Base-by-base conservation (phyloP, 2,888 invertebrate species). In the Tipula lateralis region DNA sequence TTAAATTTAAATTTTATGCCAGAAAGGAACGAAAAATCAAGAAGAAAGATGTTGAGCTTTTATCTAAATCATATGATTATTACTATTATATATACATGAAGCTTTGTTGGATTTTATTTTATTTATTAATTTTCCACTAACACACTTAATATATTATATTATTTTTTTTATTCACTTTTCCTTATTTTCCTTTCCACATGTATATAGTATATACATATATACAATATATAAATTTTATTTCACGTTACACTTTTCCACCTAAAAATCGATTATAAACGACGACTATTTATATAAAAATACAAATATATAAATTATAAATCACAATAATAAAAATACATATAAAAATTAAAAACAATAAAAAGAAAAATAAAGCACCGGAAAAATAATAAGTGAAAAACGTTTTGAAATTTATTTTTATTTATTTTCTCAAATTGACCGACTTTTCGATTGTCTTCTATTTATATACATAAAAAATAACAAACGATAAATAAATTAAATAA, bases 121-220 rank as follows among this genome's bases (percentile, higher is more conserved):
- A 66, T 66, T 44, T 44, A 50, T 50, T 50, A 16, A 50, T 16
- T 50, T 50, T 66, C 9, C 66, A 66, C 66, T 66, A 66, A 66
- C 24, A 66, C 66, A 66, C 66, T 66, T 9, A n/a, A n/a, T n/a
- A n/a, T n/a, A n/a, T n/a, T n/a, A 9, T 66, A 66, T 66, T 66
- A 66, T 66, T 66, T n/a, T n/a, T n/a, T n/a, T 66, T 66, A 66
- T 66, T 66, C 66, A 66, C 66, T 66, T 66, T 66, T 66, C 66
- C 66, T 66, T 24, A 66, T 66, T 66, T 66, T 66, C 66, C 66
- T 66, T 66, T 66, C 24, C 66, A 66, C 66, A 66, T n/a, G n/a
- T n/a, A n/a, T 66, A 66, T 66, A 9, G 9, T 9, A 44, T 39
- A 39, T 13, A 39, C 39, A 13, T 12, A 32, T 32, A 9, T 32